phyloP scores from a whole-genome alignment of 1,140 invertebrate species.

The Drosophila takahashii region DNA sequence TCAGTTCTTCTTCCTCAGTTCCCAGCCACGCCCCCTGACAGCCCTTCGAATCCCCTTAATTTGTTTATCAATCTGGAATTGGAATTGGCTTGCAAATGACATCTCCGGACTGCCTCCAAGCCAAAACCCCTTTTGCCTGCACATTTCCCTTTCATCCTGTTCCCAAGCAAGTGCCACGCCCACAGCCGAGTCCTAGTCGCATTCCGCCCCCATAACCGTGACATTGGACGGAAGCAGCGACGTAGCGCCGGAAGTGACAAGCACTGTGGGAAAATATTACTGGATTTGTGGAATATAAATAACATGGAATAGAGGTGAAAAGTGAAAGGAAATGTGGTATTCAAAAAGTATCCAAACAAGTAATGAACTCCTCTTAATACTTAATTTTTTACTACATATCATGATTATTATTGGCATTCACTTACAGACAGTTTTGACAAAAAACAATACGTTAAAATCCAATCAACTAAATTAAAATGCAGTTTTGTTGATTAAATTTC shows the following conservation, averaged over 20 bases:
- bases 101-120: constrained; percentile 33
- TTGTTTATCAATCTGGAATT: constrained; percentile 64
- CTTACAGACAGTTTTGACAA: no score
- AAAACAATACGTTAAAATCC: no score
- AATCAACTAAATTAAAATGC: no score
- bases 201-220: constrained; percentile 31
- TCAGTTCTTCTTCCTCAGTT: neutral
- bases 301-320: no score
- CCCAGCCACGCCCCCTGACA: constrained; percentile 29
- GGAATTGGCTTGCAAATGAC: constrained; percentile 73
- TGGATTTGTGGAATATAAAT: no score
- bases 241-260: neutral
- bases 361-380: no score
- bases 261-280: constrained; percentile 9
- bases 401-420: no score
- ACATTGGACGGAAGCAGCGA: constrained; percentile 27
- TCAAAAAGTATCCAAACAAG: no score
- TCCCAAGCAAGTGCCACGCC: constrained; percentile 64
- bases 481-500: no score
- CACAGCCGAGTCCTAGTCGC: constrained; percentile 24
- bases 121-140: constrained; percentile 6
- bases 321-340: no score
- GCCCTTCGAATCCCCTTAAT: constrained; percentile 13
- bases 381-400: no score
- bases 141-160: constrained; percentile 10